Evolutionary conservation across 1,140 invertebrate genomes (phyloP), one percentile per base, ranked within the genome.

Genomic region (Drosophila prosaltans): DNA sequence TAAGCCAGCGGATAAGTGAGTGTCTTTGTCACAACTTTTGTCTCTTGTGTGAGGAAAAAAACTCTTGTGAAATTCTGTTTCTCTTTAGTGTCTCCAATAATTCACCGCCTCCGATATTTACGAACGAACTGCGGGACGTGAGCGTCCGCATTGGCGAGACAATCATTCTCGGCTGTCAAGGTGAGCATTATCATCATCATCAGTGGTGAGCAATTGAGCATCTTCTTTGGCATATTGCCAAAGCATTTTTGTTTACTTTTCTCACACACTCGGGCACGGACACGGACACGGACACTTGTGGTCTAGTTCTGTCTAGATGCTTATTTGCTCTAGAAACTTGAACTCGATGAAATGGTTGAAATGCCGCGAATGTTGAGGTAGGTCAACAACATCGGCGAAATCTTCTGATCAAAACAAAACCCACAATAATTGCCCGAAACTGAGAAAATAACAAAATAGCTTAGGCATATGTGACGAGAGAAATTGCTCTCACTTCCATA

Each of bases 71-170:
- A 41, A 63, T n/a, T 58, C 0, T 48, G 4, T 21, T 48, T 45
- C 24, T 75, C 9, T 62, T 74, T 70, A 92, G 66, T 81, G 91
- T 86, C 80, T 93, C 40, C 83, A 92, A 16, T 57, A 88, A 74
- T 78, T 95, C 96, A 82, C 95, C 96, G 51, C 94, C 95, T 69
- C 96, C 97, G 60, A 94, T 95, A 72, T 97, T 97, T 92, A 94
- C 94, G 28, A 94, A 95, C 84, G 94, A 95, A 79, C 92, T 97
- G 72, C 93, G 94, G 77, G 94, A 96, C 90, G 94, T 95, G 84
- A 95, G 94, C 80, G 94, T 96, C 66, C 95, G 94, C 92, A 96
- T 98, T 78, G 96, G 95, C 54, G 96, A 97, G 65, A 93, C 94
- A 36, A 90, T 97, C 30, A 93, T 94, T 26, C 92, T 97, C 51